Percentiles rank a stretch among this genome's conserved stretches.
phyloP scores from a whole-genome alignment of 2,113 vertebrate species.

The Grammomys surdaster region DNA sequence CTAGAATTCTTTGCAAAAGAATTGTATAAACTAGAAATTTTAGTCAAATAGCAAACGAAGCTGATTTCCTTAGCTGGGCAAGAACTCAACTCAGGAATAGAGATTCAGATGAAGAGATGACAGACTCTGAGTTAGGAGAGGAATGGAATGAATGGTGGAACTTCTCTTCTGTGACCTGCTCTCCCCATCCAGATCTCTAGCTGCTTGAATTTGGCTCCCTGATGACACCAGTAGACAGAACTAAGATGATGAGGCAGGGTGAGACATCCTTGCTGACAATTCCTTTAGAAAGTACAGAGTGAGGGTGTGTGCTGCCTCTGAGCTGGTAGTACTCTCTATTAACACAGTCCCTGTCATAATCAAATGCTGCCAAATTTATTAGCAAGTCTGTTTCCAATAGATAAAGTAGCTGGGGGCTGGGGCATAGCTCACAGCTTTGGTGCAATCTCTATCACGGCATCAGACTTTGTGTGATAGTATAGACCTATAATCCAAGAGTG shows the following conservation, averaged over 20 bases:
- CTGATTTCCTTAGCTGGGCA: not conserved
- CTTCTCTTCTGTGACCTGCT: not conserved
- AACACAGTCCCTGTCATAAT: not conserved
- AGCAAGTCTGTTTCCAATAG: not conserved
- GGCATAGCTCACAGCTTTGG: not conserved
- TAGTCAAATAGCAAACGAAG: slow-evolving; percentile 26
- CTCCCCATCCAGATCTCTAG: not conserved
- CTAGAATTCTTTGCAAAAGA: slow-evolving; percentile 27
- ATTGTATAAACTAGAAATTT: slow-evolving; percentile 31
- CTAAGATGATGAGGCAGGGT: not conserved
- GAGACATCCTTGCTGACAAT: not conserved
- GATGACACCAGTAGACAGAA: not conserved
- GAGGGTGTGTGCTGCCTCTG: too few species aligned
- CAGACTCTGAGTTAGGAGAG: not conserved
- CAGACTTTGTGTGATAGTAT: not conserved
- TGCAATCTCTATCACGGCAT: not conserved
- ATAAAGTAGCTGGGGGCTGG: not conserved
- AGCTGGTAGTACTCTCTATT: not conserved
- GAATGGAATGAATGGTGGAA: not conserved
- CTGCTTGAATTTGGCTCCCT: not conserved
- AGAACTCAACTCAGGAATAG: not conserved
- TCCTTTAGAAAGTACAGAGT: not conserved
- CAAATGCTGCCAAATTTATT: not conserved
- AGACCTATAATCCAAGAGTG: not conserved
- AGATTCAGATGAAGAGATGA: slow-evolving; percentile 27